phyloP scores from a whole-genome alignment of 53 echinoderm and acorn worm genomes.

The Temnopleurus reevesii region DNA sequence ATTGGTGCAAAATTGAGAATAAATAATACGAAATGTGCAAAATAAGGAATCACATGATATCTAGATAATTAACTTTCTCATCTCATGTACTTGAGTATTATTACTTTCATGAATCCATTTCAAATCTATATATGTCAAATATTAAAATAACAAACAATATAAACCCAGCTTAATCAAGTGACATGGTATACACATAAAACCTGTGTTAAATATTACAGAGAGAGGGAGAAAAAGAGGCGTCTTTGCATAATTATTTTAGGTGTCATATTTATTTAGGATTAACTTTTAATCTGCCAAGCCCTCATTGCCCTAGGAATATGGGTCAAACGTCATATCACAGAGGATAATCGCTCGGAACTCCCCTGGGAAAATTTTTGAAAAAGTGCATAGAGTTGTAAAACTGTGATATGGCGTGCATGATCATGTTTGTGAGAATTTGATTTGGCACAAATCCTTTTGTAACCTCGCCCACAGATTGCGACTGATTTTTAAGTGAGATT shows the following conservation, averaged over 20 bases:
- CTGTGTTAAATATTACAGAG: too few relatives aligned
- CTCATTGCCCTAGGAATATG: constrained; percentile 7
- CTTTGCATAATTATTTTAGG: too few relatives aligned
- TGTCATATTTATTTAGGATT: constrained; percentile 28
- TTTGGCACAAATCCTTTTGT: neutral
- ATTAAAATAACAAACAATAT: too few relatives aligned
- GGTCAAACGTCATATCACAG: neutral
- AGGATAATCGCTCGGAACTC: neutral
- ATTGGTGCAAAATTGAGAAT: constrained; percentile 8
- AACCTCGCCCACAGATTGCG: neutral
- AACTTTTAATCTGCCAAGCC: neutral
- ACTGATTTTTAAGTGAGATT: constrained; percentile 21
- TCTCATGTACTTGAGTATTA: too few relatives aligned
- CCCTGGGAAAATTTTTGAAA: neutral
- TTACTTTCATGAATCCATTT: too few relatives aligned
- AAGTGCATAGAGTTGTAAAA: neutral
- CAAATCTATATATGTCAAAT: too few relatives aligned
- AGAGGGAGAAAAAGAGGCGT: too few relatives aligned
- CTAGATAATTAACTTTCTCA: too few relatives aligned
- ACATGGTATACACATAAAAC: too few relatives aligned
- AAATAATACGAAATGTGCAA: neutral
- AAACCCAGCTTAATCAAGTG: too few relatives aligned
- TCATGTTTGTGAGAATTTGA: too few relatives aligned
- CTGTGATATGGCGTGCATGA: neutral
- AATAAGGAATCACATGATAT: neutral